Evolutionary conservation across 2,113 vertebrate genomes (phyloP).

Genomic region (Phalacrocorax carbo): DNA sequence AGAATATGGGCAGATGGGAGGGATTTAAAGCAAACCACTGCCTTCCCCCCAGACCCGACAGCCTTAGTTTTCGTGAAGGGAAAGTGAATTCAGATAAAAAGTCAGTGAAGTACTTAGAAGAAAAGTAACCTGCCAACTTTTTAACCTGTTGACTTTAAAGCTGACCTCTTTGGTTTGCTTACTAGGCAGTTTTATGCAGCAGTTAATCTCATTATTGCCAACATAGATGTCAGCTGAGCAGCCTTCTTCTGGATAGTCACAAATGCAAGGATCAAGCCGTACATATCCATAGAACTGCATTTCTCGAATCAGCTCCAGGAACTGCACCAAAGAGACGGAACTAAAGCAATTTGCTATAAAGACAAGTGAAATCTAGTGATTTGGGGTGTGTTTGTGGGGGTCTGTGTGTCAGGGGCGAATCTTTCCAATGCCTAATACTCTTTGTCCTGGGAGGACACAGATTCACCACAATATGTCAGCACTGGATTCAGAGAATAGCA

Average conservation of each 20-base stretch:
- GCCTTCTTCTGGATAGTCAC: constrained; percentile 61
- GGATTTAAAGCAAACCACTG: neutral
- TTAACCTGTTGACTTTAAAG: constrained; percentile 68
- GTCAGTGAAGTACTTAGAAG: constrained; percentile 51
- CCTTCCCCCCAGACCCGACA: neutral
- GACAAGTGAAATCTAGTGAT: neutral
- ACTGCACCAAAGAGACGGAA: constrained; percentile 33
- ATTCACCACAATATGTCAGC: neutral
- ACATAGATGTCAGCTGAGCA: constrained; percentile 29
- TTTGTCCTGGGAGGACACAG: neutral
- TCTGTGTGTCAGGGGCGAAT: too few species aligned
- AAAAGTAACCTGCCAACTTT: constrained; percentile 67
- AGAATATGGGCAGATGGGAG: neutral
- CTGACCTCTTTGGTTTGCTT: constrained; percentile 47
- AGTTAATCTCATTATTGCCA: constrained; percentile 57
- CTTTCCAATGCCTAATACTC: neutral
- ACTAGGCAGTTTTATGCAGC: constrained; percentile 41
- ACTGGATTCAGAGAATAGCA: neutral
- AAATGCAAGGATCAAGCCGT: constrained; percentile 59
- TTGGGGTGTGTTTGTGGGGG: too few species aligned
- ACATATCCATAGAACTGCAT: constrained; percentile 28
- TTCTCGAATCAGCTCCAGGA: constrained; percentile 38
- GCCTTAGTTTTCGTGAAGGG: neutral
- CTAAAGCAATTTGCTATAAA: neutral
- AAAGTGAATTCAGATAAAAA: neutral